Base-by-base conservation (phyloP, 2,888 invertebrate species). In the Acrobasis suavella region DNA sequence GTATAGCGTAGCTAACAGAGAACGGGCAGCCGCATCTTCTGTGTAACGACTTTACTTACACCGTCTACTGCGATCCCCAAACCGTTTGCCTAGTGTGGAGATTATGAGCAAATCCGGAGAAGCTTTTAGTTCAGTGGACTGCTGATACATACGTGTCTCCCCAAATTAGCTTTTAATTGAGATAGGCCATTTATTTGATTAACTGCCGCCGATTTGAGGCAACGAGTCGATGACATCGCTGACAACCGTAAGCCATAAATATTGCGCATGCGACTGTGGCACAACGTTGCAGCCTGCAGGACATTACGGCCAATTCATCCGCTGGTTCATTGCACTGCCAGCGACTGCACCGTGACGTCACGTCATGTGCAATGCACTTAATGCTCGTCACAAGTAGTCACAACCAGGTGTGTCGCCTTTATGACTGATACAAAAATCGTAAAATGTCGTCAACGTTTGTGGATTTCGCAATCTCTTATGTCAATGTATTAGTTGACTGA, bases 301-400 rank as follows among this genome's bases (percentile, higher is more conserved):
- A 89, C 87, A 87, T 87, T 87, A 82, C 80, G 84, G 85, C 87
- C 89, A 89, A 91, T 90, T 89, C 87, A 85, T 82, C 75, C 78
- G 76, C 69, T 80, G 87, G 91, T 87, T 90, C 91, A 88, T 83
- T 86, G 91, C 82, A 89, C 88, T 74, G 80, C 75, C 76, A 76
- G 78, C 81, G 82, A 81, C 75, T 74, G 76, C 81, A 76, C 76
- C 75, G 82, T 87, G 87, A 89, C 89, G 87, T 89, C 88, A 89
- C 78, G 70, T 75, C 78, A 80, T 85, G 83, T 82, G 83, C 84
- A 81, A 72, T 83, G 84, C 87, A 83, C 85, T 85, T 81, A 76
- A 80, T 74, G 78, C 60, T 64, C 64, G 70, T 67, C 67, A 64
- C 65, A 61, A 64, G 62, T 65, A 66, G 70, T 67, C 67, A 64